A percentile compares a stretch with the other conserved stretches of the same genome.
Conservation (phyloP, 1,140 invertebrate species). For the Drosophila navojoa region DNA sequence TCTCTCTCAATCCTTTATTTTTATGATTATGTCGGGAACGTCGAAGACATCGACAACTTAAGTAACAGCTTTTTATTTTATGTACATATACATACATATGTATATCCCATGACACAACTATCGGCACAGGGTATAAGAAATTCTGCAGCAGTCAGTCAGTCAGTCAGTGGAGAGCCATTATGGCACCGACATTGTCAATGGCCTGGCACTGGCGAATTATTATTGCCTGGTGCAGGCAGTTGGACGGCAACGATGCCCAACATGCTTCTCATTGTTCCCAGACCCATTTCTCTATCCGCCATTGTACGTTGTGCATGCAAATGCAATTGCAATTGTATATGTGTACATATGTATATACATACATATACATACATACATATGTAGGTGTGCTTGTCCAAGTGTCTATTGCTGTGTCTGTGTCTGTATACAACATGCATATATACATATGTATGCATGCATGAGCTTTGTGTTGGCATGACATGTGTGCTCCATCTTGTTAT, state of each 20-base stretch:
- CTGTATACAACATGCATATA: too few species aligned
- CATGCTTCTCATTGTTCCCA: slow-evolving; percentile 45
- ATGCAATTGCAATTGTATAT: slow-evolving; percentile 20
- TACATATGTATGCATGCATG: neutral
- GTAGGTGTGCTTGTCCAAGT: too few species aligned
- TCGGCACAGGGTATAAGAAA: neutral
- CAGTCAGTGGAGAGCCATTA: slow-evolving; percentile 70
- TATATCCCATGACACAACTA: neutral
- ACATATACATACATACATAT: too few species aligned
- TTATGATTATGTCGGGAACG: too few species aligned
- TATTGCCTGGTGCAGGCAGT: slow-evolving; percentile 73
- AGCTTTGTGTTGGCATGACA: slow-evolving; percentile 21
- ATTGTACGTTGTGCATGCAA: slow-evolving; percentile 37
- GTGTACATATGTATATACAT: neutral
- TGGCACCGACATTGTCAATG: slow-evolving; percentile 77
- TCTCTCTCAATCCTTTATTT: too few species aligned
- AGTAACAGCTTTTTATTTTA: too few species aligned
- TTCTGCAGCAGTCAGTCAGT: neutral
- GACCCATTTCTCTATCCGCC: slow-evolving; percentile 1
- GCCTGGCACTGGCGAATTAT: slow-evolving; percentile 71
- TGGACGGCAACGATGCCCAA: slow-evolving; percentile 47
- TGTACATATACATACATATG: neutral
- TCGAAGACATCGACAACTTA: too few species aligned
- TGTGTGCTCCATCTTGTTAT: slow-evolving; percentile 64
- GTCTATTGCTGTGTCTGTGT: too few species aligned